phyloP scores from a whole-genome alignment of 2,797 vertebrate species.

The Enteromius argenteus region DNA sequence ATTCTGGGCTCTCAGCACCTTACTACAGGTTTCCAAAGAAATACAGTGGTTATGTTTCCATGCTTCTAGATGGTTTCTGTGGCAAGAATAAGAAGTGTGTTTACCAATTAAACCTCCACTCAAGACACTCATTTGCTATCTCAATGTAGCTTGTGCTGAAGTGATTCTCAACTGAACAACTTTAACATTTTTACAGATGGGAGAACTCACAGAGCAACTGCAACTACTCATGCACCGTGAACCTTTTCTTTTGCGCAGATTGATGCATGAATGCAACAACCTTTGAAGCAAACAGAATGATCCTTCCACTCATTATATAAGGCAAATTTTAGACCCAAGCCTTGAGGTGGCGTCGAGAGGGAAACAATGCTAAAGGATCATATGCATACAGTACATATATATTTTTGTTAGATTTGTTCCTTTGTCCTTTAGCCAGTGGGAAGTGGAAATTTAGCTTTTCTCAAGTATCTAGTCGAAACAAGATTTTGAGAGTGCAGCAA shows the following conservation, averaged over 20 bases:
- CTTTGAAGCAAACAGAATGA: neutral
- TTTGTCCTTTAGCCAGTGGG: neutral
- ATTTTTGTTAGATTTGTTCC: neutral
- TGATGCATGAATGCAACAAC: neutral
- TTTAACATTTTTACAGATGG: neutral
- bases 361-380: neutral
- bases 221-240: neutral
- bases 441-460: neutral
- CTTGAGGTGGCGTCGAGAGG: neutral
- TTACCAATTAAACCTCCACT: neutral
- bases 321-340: neutral
- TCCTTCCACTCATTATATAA: neutral
- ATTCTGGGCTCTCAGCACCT: neutral
- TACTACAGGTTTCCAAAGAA: neutral
- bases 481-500: neutral
- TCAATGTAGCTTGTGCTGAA: neutral
- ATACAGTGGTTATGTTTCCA: neutral
- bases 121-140: neutral
- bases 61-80: neutral
- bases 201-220: neutral
- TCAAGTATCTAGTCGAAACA: neutral
- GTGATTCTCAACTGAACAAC: constrained; percentile 9
- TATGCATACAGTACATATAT: neutral
- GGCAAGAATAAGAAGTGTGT: neutral
- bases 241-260: neutral